Evolutionary conservation across 2,113 vertebrate species (phyloP).

Genomic region (Strix aluco): DNA sequence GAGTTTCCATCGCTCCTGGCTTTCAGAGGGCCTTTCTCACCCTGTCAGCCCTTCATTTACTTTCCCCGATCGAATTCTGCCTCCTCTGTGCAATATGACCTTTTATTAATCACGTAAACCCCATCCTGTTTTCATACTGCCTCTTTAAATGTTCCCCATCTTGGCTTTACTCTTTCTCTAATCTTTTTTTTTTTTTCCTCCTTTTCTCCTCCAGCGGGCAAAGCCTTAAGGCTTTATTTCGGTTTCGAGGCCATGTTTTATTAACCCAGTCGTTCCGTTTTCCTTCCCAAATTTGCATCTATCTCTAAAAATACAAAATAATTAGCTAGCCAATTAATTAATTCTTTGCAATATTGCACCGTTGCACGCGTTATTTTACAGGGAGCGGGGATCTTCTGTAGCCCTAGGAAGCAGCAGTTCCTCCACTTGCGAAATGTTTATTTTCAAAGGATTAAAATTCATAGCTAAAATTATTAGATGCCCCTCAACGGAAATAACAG

Average conservation of each 20-base stretch:
- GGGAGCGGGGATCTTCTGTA: background rate
- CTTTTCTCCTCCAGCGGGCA: background rate
- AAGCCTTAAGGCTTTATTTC: background rate
- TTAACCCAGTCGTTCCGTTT: background rate
- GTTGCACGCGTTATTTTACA: background rate
- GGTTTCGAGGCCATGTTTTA: background rate
- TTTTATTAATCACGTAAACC: conserved; percentile 3
- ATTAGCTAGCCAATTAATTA: background rate
- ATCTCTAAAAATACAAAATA: background rate
- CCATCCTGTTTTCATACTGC: background rate
- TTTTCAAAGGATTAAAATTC: background rate
- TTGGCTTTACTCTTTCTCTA: background rate
- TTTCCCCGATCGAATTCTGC: background rate
- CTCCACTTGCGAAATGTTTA: background rate
- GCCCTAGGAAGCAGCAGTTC: background rate
- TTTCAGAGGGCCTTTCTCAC: conserved; percentile 6
- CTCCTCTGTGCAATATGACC: conserved; percentile 28
- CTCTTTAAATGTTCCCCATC: background rate
- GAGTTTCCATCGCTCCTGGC: background rate
- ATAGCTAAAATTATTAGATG: conserved; percentile 9
- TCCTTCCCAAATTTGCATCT: background rate
- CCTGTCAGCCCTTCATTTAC: background rate
- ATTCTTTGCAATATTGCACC: background rate
- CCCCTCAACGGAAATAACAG: background rate
- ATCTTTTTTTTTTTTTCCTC: background rate